Percentiles rank a stretch among this genome's conserved stretches.
These are phyloP conservation scores for Patella pellucida DNA, from an alignment of 2,888 invertebrate genomes.

Conservation along the genomic window DNA sequence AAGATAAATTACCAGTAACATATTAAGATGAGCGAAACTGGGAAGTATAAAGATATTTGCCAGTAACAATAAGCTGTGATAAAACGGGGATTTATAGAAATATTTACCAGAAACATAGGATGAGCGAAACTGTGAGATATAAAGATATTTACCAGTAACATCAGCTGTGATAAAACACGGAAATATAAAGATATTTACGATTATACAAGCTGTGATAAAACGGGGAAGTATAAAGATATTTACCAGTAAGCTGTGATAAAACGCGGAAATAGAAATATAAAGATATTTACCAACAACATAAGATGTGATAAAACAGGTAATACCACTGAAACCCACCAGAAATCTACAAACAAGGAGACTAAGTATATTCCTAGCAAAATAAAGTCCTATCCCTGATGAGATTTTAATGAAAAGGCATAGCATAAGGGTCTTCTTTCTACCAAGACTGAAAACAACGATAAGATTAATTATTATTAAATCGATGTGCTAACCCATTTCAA, in stretches of 20 bases:
- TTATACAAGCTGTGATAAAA: slow-evolving; percentile 78
- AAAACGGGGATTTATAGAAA: slow-evolving; percentile 79
- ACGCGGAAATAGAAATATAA: no score
- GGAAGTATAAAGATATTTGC: neutral
- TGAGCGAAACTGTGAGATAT: no score
- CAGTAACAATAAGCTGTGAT: slow-evolving; percentile 76
- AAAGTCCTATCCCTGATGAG: neutral
- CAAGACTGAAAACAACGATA: neutral
- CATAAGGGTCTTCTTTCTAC: slow-evolving; percentile 16
- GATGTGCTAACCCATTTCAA: no score
- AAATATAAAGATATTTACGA: neutral
- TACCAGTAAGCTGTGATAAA: slow-evolving; percentile 73
- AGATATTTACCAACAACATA: slow-evolving; percentile 2
- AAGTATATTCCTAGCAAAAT: neutral
- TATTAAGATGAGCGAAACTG: no score
- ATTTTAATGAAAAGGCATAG: neutral
- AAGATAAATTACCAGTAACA: no score
- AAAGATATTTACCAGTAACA: no score
- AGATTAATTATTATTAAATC: no score
- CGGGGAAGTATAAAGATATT: slow-evolving; percentile 78
- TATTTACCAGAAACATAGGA: slow-evolving; percentile 76
- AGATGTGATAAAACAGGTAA: slow-evolving; percentile 80
- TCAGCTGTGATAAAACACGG: no score
- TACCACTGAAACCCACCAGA: slow-evolving; percentile 80
- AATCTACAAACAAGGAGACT: slow-evolving; percentile 75